Evolutionary conservation across 2,797 vertebrate genomes (phyloP).

Genomic region (Enteromius argenteus): DNA sequence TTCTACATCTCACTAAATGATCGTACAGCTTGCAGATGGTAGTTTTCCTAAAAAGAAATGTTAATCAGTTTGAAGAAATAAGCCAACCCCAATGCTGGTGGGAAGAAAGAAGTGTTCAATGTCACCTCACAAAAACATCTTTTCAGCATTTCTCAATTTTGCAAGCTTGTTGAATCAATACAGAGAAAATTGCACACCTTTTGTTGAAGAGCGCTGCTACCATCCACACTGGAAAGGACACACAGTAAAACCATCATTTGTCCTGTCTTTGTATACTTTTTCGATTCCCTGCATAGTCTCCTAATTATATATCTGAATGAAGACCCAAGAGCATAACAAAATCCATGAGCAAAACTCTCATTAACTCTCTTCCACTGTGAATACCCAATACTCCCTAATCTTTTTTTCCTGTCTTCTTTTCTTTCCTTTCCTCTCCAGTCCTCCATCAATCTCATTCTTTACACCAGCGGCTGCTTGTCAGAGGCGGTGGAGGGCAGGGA

Average conservation of each 20-base stretch:
- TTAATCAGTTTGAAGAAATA: constrained; percentile 64
- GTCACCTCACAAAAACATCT: constrained; percentile 56
- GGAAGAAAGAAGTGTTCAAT: constrained; percentile 47
- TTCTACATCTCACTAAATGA: constrained; percentile 35
- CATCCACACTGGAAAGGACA: constrained; percentile 58
- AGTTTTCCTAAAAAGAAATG: constrained; percentile 59
- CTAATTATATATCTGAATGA: constrained; percentile 41
- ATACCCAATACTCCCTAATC: constrained; percentile 17
- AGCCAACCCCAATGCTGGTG: constrained; percentile 26
- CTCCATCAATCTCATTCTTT: constrained; percentile 60
- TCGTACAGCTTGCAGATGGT: constrained; percentile 49
- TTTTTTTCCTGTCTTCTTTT: constrained; percentile 45
- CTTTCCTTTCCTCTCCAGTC: constrained; percentile 40
- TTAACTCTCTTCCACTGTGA: constrained; percentile 34
- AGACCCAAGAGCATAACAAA: constrained; percentile 33
- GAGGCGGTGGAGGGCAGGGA: constrained; percentile 74
- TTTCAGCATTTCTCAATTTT: constrained; percentile 63
- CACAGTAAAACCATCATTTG: constrained; percentile 69
- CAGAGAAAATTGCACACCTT: constrained; percentile 74
- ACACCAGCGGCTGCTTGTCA: constrained; percentile 84
- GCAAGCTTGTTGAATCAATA: constrained; percentile 68
- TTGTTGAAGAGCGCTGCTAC: constrained; percentile 61
- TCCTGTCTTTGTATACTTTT: constrained; percentile 57
- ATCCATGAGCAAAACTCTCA: constrained; percentile 13
- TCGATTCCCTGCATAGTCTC: constrained; percentile 58